Percentiles rank a stretch among this genome's conserved stretches.
These are phyloP conservation scores for Gortyna flavago DNA, from an alignment of 2,888 invertebrate genomes.

Conservation along the genomic window DNA sequence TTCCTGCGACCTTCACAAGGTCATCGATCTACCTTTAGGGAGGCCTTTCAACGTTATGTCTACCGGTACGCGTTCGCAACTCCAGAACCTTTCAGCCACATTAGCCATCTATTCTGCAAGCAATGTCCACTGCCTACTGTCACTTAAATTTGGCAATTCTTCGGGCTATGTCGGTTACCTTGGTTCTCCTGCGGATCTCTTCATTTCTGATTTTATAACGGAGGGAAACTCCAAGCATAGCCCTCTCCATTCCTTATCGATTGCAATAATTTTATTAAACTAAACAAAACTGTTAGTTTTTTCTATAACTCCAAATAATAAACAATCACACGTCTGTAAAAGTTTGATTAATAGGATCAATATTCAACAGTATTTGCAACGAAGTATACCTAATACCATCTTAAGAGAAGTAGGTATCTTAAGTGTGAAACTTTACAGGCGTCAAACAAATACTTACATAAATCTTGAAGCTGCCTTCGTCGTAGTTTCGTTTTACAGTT, in stretches of 20 bases:
- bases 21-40: no score
- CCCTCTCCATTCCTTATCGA: background rate
- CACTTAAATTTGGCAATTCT: no score
- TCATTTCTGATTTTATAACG: no score
- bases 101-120: no score
- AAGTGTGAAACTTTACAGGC: conserved; percentile 40
- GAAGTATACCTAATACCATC: background rate
- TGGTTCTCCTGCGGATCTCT: no score
- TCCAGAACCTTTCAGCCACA: no score
- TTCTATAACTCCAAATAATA: background rate
- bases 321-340: background rate
- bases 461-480: conserved; percentile 36
- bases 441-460: conserved; percentile 55
- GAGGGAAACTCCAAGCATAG: no score
- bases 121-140: no score
- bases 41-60: no score
- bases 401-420: conserved; percentile 4
- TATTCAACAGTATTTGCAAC: background rate
- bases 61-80: no score
- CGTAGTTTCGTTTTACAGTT: conserved; percentile 41
- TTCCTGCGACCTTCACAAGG: no score
- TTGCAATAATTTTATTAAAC: background rate
- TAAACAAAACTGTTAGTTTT: background rate
- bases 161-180: no score
- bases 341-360: background rate